Conservation (phyloP, 2,888 invertebrate species). For the Andrena trimmerana region DNA sequence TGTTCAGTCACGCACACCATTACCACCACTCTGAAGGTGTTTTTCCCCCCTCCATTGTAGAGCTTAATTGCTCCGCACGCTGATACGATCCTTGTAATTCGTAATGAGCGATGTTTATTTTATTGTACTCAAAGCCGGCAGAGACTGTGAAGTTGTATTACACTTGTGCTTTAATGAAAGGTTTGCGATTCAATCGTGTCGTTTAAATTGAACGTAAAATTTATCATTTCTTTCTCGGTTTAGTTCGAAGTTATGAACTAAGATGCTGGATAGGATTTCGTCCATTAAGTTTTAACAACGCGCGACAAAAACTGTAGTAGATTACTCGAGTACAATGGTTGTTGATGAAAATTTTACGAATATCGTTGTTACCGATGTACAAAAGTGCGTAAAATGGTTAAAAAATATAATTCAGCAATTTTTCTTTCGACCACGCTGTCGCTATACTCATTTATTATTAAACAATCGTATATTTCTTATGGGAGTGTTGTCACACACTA, state of each 20-base stretch:
- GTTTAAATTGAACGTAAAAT: background rate
- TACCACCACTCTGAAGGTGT: no score
- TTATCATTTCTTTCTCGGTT: background rate
- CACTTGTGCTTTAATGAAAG: background rate
- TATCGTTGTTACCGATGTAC: slow-evolving; percentile 41
- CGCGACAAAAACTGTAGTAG: background rate
- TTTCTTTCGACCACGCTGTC: background rate
- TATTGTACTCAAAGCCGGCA: background rate
- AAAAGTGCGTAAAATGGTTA: slow-evolving; percentile 27
- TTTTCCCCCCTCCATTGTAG: no score
- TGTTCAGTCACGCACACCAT: no score
- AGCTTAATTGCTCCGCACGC: no score
- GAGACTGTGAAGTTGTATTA: background rate
- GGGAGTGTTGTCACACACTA: no score
- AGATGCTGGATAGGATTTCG: background rate
- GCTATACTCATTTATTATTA: background rate
- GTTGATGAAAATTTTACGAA: slow-evolving; percentile 9
- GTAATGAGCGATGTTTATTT: background rate
- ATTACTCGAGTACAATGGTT: slow-evolving; percentile 12
- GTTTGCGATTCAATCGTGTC: no score
- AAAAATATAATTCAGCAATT: slow-evolving; percentile 1
- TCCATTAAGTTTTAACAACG: slow-evolving; percentile 32
- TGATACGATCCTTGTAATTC: background rate
- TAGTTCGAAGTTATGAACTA: background rate
- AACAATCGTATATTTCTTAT: background rate